Evolutionary conservation across 2,797 vertebrate genomes (phyloP).

Genomic region (Varecia variegata): DNA sequence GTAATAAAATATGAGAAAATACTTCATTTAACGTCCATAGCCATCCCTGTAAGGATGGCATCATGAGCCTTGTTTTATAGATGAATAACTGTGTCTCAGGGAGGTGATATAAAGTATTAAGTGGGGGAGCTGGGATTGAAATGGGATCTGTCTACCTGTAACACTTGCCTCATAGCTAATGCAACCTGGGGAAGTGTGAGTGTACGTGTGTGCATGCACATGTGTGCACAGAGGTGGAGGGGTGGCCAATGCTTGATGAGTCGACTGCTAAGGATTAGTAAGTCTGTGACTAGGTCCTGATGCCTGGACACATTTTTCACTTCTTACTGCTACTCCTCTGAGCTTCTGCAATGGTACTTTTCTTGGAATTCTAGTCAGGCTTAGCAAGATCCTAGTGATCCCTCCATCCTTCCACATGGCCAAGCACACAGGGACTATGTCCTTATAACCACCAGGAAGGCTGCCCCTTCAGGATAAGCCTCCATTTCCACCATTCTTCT

Average conservation of each 20-base stretch:
- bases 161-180: background rate
- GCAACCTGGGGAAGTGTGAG: too few relatives aligned
- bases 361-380: background rate
- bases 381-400: background rate
- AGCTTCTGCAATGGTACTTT: background rate
- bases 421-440: background rate
- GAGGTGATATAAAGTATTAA: background rate
- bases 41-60: background rate
- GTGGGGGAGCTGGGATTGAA: background rate
- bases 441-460: background rate
- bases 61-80: background rate
- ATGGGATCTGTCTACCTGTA: background rate
- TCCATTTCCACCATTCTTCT: background rate
- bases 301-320: background rate
- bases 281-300: background rate
- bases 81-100: background rate
- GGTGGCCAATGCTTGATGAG: too few relatives aligned
- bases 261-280: background rate
- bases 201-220: accelerated
- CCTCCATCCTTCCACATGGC: background rate
- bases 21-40: background rate
- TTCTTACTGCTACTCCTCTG: background rate
- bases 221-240: too few relatives aligned
- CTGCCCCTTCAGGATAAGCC: background rate
- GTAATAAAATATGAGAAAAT: background rate